A percentile compares a stretch with the other conserved stretches of the same genome.
phyloP scores from a whole-genome alignment of 2,797 vertebrate genomes.

The Danio aesculapii region DNA sequence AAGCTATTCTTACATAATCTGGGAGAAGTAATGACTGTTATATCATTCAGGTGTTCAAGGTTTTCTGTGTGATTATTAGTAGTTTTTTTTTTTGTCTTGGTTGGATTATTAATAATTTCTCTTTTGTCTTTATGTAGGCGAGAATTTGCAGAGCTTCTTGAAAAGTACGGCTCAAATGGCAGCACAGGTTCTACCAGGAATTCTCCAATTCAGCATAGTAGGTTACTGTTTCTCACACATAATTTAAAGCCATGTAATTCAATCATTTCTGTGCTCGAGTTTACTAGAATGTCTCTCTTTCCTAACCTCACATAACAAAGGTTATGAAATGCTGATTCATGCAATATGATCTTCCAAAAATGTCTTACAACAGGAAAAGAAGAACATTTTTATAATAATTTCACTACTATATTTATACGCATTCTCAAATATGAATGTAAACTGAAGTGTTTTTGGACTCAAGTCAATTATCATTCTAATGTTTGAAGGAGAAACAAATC shows the following conservation, averaged over 20 bases:
- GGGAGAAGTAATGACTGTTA: constrained; percentile 33
- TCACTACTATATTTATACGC: not conserved
- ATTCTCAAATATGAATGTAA: not conserved
- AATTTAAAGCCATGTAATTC: not conserved
- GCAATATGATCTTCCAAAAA: not conserved
- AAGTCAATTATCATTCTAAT: constrained; percentile 39
- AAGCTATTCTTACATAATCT: constrained; percentile 41
- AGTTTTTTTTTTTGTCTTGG: not conserved
- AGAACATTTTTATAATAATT: not conserved
- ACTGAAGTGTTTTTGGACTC: not conserved
- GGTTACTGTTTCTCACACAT: constrained; percentile 4
- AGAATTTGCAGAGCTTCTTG: constrained; percentile 89
- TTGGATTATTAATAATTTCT: constrained; percentile 2
- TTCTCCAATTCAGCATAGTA: constrained; percentile 81
- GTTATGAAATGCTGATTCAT: constrained; percentile 18
- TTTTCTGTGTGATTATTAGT: constrained; percentile 17
- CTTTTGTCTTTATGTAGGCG: constrained; percentile 73
- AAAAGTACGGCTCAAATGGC: constrained; percentile 89
- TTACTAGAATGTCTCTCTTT: not conserved
- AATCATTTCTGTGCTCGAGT: not conserved
- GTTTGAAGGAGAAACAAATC: constrained; percentile 25
- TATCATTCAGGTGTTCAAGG: constrained; percentile 35
- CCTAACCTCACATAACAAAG: constrained; percentile 12
- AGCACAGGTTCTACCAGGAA: constrained; percentile 85
- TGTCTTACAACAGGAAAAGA: not conserved